Evolutionary conservation across 37 sponge, comb jelly and placozoan genomes (phyloP).

Genomic region (Agelas oroides): DNA sequence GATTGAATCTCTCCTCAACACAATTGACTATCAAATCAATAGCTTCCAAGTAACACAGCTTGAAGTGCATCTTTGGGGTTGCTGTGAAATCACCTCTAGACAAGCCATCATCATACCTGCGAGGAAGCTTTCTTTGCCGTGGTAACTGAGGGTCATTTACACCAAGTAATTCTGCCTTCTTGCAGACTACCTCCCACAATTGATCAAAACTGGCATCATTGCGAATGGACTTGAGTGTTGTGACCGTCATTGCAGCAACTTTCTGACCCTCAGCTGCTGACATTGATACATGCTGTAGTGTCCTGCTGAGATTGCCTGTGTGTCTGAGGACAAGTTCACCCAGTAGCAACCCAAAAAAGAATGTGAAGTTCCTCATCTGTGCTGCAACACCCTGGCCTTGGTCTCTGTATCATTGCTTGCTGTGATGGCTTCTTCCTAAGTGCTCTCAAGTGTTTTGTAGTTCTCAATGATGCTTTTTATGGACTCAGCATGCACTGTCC

Average conservation of each 20-base stretch:
- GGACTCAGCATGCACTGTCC: slow-evolving; percentile 50
- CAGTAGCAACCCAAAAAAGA: slow-evolving; percentile 14
- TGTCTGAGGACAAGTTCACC: slow-evolving; percentile 32
- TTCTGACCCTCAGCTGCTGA: slow-evolving; percentile 45
- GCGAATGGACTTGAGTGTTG: slow-evolving; percentile 10
- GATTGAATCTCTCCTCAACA: slow-evolving; percentile 7
- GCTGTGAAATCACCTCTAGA: slow-evolving; percentile 13
- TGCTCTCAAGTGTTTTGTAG: slow-evolving; percentile 29
- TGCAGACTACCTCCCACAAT: slow-evolving; percentile 5
- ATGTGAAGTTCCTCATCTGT: slow-evolving; percentile 50
- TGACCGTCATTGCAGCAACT: slow-evolving; percentile 30
- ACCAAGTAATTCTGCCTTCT: neutral
- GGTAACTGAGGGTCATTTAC: slow-evolving; percentile 18
- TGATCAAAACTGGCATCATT: neutral
- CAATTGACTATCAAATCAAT: slow-evolving; percentile 9
- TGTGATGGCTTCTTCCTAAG: slow-evolving; percentile 58
- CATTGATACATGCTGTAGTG: slow-evolving; percentile 28
- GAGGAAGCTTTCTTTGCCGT: neutral
- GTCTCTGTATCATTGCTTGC: slow-evolving; percentile 40
- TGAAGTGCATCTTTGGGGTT: slow-evolving; percentile 9
- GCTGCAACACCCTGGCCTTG: slow-evolving; percentile 48
- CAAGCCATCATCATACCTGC: slow-evolving; percentile 28
- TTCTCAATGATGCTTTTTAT: slow-evolving; percentile 38
- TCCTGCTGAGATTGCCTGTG: slow-evolving; percentile 34
- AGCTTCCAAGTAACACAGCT: slow-evolving; percentile 9